Base-by-base conservation (phyloP, 2,113 vertebrate genomes). In the Labrus mixtus region DNA sequence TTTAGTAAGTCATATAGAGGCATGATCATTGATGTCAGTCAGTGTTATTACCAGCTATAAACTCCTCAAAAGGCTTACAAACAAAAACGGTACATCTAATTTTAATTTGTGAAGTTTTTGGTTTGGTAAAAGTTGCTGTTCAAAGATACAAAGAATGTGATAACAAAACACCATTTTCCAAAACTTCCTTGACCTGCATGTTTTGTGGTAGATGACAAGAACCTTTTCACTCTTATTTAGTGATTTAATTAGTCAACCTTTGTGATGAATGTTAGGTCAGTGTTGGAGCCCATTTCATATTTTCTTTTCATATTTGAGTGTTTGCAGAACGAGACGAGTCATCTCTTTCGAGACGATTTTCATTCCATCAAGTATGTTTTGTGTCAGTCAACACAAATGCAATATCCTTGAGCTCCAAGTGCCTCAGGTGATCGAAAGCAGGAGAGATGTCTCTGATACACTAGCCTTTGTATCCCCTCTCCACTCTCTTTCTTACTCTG, bases 351-450 rank as follows among this genome's bases (percentile, higher is more conserved):
- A 65, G 65, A 25, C 56, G 12, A 53, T 55, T 63, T 75, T 54
- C 7, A 68, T 78, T 68, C 37, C 29, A 41, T 67, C 75, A 19
- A 29, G 62, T 63, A 22, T 78, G 63, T 85, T 79, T 73, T 50
- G 39, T 88, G 59, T 54, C 81, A 83, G 69, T 81, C 78, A 82
- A 68, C 63, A 81, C 23, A 64, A 53, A 60, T 46, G 37, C 25
- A 46, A 37, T 85, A 83, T 87, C 86, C 90, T 90, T 91, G 84
- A 85, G 87, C 77, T 79, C 68, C 37, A 69, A 74, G 87, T 83
- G 67, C 83, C 73, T 77, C 22, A 29, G 64, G 67, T 81, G 67
- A 86, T 86, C 74, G 84, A 83, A 89, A 68, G 16, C 56, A 68
- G 73, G 63, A 22, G 10, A 67, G 50, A 76, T 69, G 56, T 61